phyloP scores from a whole-genome alignment of 2,113 vertebrate species.

The Sebastes schlegelii region DNA sequence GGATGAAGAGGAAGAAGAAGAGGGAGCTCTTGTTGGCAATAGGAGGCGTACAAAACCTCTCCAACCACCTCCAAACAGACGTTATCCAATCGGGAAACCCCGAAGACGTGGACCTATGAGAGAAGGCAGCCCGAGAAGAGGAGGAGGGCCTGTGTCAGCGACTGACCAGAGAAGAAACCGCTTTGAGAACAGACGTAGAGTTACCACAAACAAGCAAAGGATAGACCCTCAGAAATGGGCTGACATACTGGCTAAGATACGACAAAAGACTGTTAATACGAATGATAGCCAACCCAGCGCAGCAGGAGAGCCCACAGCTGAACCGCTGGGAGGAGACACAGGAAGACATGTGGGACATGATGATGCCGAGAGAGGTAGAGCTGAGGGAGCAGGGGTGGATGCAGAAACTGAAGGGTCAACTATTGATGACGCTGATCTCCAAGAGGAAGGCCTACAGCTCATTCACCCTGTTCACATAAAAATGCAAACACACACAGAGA shows the following conservation, averaged over 20 bases:
- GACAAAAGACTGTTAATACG: conserved; percentile 82
- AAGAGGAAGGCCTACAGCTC: conserved; percentile 72
- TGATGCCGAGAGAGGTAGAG: conserved; percentile 17
- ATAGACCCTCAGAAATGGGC: conserved; percentile 94
- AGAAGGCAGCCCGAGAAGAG: conserved; percentile 49
- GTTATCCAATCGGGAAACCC: conserved; percentile 39
- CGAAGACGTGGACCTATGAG: conserved; percentile 53
- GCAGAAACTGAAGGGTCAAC: conserved; percentile 84
- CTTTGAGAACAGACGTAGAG: conserved; percentile 86
- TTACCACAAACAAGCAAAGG: conserved; percentile 86
- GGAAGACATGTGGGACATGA: conserved; percentile 13
- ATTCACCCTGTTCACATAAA: conserved; percentile 52
- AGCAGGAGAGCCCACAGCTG: conserved; percentile 40
- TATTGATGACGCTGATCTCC: conserved; percentile 69
- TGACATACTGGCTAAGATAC: conserved; percentile 91
- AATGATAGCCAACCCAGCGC: conserved; percentile 55
- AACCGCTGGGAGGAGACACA: conserved; percentile 11
- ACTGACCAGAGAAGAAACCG: conserved; percentile 84
- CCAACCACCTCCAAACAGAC: conserved; percentile 36
- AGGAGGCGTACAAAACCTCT: conserved; percentile 25
- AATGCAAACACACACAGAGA: conserved; percentile 7
- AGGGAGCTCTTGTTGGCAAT: conserved; percentile 55
- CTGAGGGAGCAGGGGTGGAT: conserved; percentile 1
- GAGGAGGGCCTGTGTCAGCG: conserved; percentile 32
- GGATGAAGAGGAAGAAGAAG: conserved; percentile 65